Conservation (phyloP, 2,113 vertebrate species). For the Xiphophorus hellerii region DNA sequence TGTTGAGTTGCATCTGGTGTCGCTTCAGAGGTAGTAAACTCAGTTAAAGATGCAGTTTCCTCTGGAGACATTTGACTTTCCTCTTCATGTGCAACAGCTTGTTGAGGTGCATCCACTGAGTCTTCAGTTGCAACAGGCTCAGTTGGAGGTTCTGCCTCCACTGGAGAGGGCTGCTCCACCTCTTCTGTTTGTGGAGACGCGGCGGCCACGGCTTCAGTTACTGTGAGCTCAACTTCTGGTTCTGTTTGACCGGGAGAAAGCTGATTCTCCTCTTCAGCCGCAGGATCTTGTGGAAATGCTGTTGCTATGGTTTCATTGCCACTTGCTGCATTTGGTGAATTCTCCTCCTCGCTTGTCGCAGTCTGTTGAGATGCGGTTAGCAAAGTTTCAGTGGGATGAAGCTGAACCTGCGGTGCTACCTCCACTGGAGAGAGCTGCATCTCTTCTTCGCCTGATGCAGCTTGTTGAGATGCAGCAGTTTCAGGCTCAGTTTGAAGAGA, state of each 20-base stretch:
- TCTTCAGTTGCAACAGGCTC: neutral
- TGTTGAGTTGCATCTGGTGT: neutral
- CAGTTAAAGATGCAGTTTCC: neutral
- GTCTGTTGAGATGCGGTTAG: neutral
- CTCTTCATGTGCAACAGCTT: neutral
- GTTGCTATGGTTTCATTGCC: neutral
- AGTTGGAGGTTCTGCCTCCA: too few species aligned
- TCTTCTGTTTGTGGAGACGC: neutral
- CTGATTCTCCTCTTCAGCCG: neutral
- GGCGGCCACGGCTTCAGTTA: neutral
- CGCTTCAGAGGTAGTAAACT: neutral
- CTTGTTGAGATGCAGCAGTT: neutral
- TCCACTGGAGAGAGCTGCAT: neutral
- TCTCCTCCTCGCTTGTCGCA: neutral
- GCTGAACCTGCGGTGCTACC: neutral
- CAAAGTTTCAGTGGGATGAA: too few species aligned
- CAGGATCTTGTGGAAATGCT: neutral
- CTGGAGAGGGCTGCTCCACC: neutral
- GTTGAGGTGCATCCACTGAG: neutral
- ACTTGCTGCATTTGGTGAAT: neutral
- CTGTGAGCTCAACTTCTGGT: neutral
- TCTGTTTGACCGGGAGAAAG: neutral
- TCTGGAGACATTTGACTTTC: neutral
- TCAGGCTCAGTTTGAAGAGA: constrained; percentile 1
- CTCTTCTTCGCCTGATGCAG: neutral